These are phyloP conservation scores for Cylloceria caligata DNA, from an alignment of 2,888 invertebrate species.

Conservation along the genomic window DNA sequence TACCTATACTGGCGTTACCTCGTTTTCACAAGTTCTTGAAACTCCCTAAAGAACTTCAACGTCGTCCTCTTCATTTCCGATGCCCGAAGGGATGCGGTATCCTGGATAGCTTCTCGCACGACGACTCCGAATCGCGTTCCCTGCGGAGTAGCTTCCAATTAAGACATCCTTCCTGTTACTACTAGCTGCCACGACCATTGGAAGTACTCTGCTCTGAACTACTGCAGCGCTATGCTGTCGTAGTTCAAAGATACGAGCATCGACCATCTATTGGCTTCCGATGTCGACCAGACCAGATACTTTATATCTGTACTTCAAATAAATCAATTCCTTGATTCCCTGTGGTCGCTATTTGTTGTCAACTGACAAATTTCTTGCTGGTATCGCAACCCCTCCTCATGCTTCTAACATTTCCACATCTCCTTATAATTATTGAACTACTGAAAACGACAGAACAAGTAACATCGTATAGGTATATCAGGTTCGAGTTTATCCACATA, in stretches of 20 bases:
- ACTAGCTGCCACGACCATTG: background rate
- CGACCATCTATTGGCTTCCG: constrained; percentile 24
- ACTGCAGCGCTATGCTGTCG: background rate
- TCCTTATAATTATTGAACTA: background rate
- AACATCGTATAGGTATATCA: background rate
- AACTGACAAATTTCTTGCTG: background rate
- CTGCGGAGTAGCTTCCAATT: constrained; percentile 62
- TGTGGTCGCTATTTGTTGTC: background rate
- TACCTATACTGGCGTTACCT: background rate
- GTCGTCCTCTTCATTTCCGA: background rate
- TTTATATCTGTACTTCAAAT: background rate
- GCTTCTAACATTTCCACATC: constrained; percentile 7
- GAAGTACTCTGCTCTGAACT: constrained; percentile 3
- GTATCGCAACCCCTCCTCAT: background rate
- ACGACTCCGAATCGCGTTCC: constrained; percentile 25
- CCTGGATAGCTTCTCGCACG: constrained; percentile 21
- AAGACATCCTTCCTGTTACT: constrained; percentile 47
- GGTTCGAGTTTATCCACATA: background rate
- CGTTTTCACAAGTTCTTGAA: background rate
- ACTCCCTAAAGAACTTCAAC: constrained; percentile 5
- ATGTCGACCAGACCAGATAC: background rate
- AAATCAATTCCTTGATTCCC: constrained; percentile 2
- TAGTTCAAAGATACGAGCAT: constrained; percentile 22
- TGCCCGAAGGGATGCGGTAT: constrained; percentile 1
- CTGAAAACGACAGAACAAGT: constrained; percentile 3